Conservation (phyloP, 2,888 invertebrate genomes). For the Agelastica alni region DNA sequence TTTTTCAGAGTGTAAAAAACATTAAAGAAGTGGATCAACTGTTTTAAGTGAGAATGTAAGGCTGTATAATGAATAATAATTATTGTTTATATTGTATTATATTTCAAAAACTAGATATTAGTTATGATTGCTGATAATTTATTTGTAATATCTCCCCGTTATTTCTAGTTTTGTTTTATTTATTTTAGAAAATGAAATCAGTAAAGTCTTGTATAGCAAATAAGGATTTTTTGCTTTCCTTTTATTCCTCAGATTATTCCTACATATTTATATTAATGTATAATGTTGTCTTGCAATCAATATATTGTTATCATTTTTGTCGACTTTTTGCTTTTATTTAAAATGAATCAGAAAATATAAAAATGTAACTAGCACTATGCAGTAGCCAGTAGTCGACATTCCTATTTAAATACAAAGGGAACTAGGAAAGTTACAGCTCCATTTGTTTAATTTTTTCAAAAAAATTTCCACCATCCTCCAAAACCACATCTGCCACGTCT, state of each 20-base stretch:
- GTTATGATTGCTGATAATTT: slow-evolving; percentile 44
- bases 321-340: slow-evolving; percentile 1
- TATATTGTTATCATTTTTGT: slow-evolving; percentile 12
- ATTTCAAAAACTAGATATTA: slow-evolving; percentile 43
- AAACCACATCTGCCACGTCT: too few species aligned
- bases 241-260: slow-evolving; percentile 6
- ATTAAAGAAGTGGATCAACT: slow-evolving; percentile 40
- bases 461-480: too few species aligned
- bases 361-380: too few species aligned
- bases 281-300: slow-evolving; percentile 8
- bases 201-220: slow-evolving; percentile 36
- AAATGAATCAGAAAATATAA: neutral
- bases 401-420: too few species aligned
- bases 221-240: slow-evolving; percentile 12
- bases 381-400: too few species aligned
- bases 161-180: slow-evolving; percentile 44
- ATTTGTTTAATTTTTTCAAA: too few species aligned
- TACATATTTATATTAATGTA: slow-evolving; percentile 8
- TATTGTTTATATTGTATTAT: slow-evolving; percentile 56
- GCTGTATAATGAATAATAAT: slow-evolving; percentile 51
- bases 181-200: slow-evolving; percentile 38
- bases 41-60: slow-evolving; percentile 52
- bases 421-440: too few species aligned
- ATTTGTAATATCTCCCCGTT: slow-evolving; percentile 44
- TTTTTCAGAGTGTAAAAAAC: slow-evolving; percentile 49